Base-by-base conservation (phyloP, 2,888 invertebrate species). In the Subacronicta megacephala region DNA sequence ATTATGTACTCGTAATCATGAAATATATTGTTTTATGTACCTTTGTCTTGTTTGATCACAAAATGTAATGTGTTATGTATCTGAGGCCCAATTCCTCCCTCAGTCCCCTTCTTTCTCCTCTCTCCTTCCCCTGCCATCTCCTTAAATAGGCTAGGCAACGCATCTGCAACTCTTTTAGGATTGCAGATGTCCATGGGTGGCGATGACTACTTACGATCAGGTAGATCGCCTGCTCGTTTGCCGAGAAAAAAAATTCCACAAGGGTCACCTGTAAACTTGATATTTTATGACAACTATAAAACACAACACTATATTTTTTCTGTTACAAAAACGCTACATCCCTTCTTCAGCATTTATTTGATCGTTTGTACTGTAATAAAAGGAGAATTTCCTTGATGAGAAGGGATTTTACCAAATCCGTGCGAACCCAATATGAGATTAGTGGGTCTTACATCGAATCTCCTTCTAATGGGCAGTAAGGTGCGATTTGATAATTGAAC, bases 361-460 rank as follows among this genome's bases (percentile, higher is more conserved):
- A 60, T 52, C 46, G 56, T 54, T 53, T 59, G 47, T 59, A 42
- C 54, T 50, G 62, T 56, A 72, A 73, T 60, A 65, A 62, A 60
- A 12, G 42, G 6, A 43, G 45, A 20, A 65, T 68, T 72, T 61
- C 41, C 57, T 56, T 55, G 61, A 61, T 56, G 55, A 53, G 49
- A 55, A 37, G 59, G 61, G 54, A 57, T 66, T 62, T 62, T 7
- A 38, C 33, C 43, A 63, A 69, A 69, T 73, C 73, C 71, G 26
- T 46, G 61, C 44, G 45, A 68, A 73, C 66, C 75, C 62, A 66
- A 74, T 69, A 74, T 69, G 62, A 31, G 75, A 74, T 74, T 74
- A 74, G 65, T 35, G 49, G 38, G 41, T 35, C 46, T 68, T 64
- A 52, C 65, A 68, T 65, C 69, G 69, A 72, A 74, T 62, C 68